Base-by-base conservation (phyloP, 1,140 invertebrate species). In the Brachionus plicatilis region DNA sequence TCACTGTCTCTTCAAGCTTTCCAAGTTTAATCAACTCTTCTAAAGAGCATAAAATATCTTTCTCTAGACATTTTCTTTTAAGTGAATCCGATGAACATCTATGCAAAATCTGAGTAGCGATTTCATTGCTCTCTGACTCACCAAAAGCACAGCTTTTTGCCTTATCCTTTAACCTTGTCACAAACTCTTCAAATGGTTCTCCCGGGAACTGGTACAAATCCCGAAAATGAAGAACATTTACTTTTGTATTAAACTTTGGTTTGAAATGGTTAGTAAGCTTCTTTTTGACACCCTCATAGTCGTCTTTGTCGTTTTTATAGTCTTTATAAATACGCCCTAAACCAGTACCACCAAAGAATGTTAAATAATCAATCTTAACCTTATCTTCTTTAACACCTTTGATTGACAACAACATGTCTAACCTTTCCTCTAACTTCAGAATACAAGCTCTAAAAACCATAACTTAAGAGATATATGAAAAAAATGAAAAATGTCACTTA, bases 341-440 rank as follows among this genome's bases (percentile, higher is more conserved):
- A 66, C 65, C 65, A 66, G 65, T 29, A 66, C 65, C 65, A 66
- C 24, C 65, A 66, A 66, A 66, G 65, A 66, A 66, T 29, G 29
- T 27, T 29, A 68, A 37, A 68, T 68, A 68, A 37, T 68, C 65
- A 68, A 68, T 68, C 65, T 68, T 68, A 27, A 29, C 24, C 14
- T 68, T 68, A 8, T 29, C 65, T 68, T 68, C 65, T 68, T 68
- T 68, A 68, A 68, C 65, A 37, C 65, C 29, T 68, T n/a, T 68
- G 65, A 68, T 68, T 37, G 65, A 68, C 9, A 68, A 29, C 24
- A 68, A 29, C 29, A 27, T 27, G 29, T 68, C 65, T 37, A 68
- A 68, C 65, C 29, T 68, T 68, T 27, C 33, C 24, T n/a, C n/a
- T n/a, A n/a, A n/a, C n/a, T n/a, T n/a, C n/a, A n/a, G n/a, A n/a